phyloP scores from a whole-genome alignment of 2,113 vertebrate genomes.

The Megaceryle torquata region DNA sequence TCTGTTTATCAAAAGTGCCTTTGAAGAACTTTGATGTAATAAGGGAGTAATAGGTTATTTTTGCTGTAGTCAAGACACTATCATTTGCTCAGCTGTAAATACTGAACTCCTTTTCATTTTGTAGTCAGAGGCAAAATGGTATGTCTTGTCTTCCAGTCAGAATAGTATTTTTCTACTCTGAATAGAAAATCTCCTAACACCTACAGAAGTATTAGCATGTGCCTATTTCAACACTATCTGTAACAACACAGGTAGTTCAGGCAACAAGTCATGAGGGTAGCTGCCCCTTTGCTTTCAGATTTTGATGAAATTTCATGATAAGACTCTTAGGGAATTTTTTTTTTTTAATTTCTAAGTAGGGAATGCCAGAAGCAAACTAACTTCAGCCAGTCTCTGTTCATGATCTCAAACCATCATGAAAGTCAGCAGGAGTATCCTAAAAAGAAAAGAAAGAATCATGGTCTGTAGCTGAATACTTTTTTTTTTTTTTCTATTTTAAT shows the following conservation, averaged over 20 bases:
- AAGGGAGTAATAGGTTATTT: neutral
- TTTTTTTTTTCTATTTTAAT: neutral
- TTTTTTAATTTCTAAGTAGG: neutral
- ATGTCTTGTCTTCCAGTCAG: neutral
- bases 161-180: neutral
- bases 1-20: neutral
- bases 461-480: neutral
- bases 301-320: neutral
- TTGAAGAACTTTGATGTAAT: neutral
- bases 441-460: neutral
- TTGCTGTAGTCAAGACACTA: neutral
- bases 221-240: neutral
- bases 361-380: neutral
- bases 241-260: neutral
- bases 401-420: neutral
- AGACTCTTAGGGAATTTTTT: neutral
- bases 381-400: neutral
- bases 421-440: neutral
- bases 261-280: neutral
- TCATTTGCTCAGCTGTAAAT: neutral
- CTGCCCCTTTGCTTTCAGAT: neutral
- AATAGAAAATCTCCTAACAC: neutral
- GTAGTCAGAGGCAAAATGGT: neutral
- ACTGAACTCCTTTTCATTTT: neutral
- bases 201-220: neutral